Evolutionary conservation across 2,113 vertebrate genomes (phyloP), one percentile per base, ranked within the genome.

Genomic region (Halichoerus grypus): DNA sequence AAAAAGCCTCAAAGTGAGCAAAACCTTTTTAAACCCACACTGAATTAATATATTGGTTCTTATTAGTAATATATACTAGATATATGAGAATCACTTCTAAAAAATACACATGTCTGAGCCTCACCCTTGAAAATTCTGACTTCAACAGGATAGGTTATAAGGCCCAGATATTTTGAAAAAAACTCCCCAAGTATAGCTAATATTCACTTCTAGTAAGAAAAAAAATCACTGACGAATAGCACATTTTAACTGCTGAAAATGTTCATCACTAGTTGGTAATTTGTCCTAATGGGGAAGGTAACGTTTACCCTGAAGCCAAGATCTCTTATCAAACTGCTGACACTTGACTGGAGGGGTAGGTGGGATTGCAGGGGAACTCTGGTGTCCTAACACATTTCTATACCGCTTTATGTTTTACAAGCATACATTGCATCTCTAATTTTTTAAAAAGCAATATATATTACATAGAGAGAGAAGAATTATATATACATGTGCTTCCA

Each of bases 1-100:
- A 84, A 59, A 82, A 83, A 72, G 53, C 33, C 42, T 84, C 26
- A 36, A 91, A 94, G 72, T 93, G 33, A 95, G 36, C 46, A 80
- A 95, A 89, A 65, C 4, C 24, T 42, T 84, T 61, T 69, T 36
- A 91, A 94, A 11, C 11, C 51, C 36, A 88, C 6, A 71, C 0
- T 72, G 42, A 83, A 36, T 83, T 74, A 77, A 28, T 42, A n/a
- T 33, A 59, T 19, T 65, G 28, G 24, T 80, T 88, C 33, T 92
- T 88, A 84, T 39, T 72, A 74, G 28, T 53, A 28, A 57, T 51
- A 22, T 53, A 89, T 51, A 76, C 42, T 81, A 69, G 15, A 51
- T 51, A 57, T 7, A 19, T 18, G 7, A 74, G 59, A 69, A 65
- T 76, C 55, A 67, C 65, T 96, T 94, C n/a, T 81, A 26, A 97